These are phyloP conservation scores for Steatornis caripensis DNA, from an alignment of 2,113 vertebrate species.

Conservation along the genomic window DNA sequence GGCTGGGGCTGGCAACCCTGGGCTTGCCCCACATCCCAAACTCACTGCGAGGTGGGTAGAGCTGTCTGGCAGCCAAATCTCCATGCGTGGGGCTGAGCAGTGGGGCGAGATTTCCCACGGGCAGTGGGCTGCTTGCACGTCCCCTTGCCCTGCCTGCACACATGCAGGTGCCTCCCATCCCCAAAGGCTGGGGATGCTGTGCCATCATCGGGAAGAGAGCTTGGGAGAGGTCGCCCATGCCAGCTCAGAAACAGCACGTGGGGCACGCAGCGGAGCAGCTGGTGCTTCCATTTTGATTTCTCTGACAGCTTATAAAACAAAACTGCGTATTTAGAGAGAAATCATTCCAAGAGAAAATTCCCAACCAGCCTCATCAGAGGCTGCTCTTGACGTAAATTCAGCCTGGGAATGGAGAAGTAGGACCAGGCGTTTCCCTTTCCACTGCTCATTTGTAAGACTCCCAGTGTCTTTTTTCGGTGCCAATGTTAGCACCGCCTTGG, in stretches of 20 bases:
- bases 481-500: neutral
- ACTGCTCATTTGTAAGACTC: neutral
- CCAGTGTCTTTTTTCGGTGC: neutral
- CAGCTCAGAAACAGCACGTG: neutral
- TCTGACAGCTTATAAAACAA: neutral
- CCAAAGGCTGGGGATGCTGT: neutral
- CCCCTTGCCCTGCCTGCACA: fast-evolving
- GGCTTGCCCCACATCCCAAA: neutral
- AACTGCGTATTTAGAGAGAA: neutral
- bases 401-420: neutral
- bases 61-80: neutral
- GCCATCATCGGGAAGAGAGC: neutral
- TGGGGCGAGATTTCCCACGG: neutral
- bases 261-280: neutral
- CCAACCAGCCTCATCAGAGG: neutral
- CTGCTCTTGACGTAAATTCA: neutral
- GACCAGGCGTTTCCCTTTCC: neutral
- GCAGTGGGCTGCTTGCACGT: fast-evolving
- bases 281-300: neutral
- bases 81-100: neutral
- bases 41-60: neutral
- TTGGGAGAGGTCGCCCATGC: neutral
- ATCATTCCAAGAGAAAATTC: neutral
- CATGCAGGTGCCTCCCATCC: neutral
- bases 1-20: neutral